These are phyloP conservation scores for Sebastes kiyomatsui DNA, from an alignment of 2,797 vertebrate genomes.

Conservation along the genomic window DNA sequence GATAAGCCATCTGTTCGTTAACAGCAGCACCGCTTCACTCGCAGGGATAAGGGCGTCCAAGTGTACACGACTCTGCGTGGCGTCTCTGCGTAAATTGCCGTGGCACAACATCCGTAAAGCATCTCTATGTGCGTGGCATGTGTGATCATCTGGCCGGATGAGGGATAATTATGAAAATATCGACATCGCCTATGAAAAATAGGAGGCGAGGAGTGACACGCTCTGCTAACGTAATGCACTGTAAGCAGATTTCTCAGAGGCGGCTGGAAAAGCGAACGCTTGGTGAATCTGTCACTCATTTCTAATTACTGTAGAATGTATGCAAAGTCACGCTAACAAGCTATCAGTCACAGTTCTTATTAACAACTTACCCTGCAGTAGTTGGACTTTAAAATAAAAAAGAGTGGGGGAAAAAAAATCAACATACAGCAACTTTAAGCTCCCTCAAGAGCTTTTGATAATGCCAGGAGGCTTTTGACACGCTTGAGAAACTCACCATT, in stretches of 20 bases:
- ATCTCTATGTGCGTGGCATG: conserved; percentile 12
- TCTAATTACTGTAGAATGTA: conserved; percentile 49
- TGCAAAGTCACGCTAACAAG: conserved; percentile 59
- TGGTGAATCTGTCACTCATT: conserved; percentile 52
- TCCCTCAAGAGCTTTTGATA: conserved; percentile 41
- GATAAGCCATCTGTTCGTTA: conserved; percentile 75
- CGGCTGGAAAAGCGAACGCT: conserved; percentile 12
- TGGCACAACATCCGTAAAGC: neutral
- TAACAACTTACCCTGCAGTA: conserved; percentile 19
- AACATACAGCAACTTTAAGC: conserved; percentile 28
- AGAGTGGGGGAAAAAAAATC: neutral
- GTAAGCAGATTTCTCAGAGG: conserved; percentile 26
- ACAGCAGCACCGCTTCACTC: conserved; percentile 41
- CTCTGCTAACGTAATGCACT: conserved; percentile 1
- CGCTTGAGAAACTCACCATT: conserved; percentile 49
- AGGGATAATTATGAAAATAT: conserved; percentile 16
- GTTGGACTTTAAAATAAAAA: conserved; percentile 1
- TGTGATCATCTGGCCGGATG: conserved; percentile 24
- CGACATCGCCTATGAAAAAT: neutral
- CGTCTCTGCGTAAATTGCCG: conserved; percentile 16
- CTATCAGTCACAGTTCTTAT: conserved; percentile 59
- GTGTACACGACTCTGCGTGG: neutral
- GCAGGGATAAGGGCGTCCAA: conserved; percentile 21
- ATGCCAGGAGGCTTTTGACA: conserved; percentile 53
- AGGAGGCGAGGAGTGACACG: neutral